Base-by-base conservation (phyloP, 2,888 invertebrate genomes). In the Mechanitis messenoides region DNA sequence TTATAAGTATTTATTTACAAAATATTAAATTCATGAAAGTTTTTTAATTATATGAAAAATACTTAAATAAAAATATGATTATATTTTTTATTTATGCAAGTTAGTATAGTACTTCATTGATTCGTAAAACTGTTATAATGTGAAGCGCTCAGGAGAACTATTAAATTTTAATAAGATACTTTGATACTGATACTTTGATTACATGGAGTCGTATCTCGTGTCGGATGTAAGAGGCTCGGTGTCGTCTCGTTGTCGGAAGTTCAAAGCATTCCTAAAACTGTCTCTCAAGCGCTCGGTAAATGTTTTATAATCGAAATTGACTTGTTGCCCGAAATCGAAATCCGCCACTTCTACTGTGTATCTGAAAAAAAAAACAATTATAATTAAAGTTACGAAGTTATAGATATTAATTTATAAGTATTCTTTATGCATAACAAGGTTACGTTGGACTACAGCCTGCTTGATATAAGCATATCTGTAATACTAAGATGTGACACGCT, bases 331-430 rank as follows among this genome's bases (percentile, higher is more conserved):
- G 78, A 97, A 97, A 81, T 97, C 96, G 76, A 97, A 97, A 81
- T 97, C 95, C 0, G 97, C 97, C 12, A 96, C 96, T 91, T 97
- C 97, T 55, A 97, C 92, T 2, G 93, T 94, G 74, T 94, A 94
- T 69, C 95, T 95, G 81, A 4, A 83, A 81, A 60, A 33, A 58
- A 50, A 20, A 63, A 45, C 35, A 5, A 20, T 20, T 20, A 20
- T 20, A 20, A 20, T 20, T 20, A 20, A 20, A 20, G 20, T 20
- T 20, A 20, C 20, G 20, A 20, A 20, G 20, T 20, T 20, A 20
- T 20, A 20, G 20, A 20, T 20, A 20, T 20, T 20, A 20, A 20
- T 20, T 20, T 20, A 20, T 20, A 20, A 20, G 20, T 20, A 20
- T 20, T 20, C 20, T 20, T 20, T 20, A 20, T 20, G 20, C 20